phyloP scores from a whole-genome alignment of 2,113 vertebrate genomes.

The Morone saxatilis region DNA sequence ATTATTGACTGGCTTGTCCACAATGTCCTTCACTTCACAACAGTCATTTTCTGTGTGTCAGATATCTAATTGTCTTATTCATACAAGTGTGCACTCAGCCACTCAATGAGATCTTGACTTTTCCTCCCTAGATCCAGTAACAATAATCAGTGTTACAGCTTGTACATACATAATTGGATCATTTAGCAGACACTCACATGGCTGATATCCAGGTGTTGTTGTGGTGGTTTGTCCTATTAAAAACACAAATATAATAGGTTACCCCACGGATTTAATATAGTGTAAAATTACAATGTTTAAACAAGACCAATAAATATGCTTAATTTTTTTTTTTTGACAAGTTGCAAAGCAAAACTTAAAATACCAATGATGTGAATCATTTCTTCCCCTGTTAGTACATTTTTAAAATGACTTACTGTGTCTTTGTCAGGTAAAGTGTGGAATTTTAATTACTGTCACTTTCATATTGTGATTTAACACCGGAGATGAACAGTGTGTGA shows the following conservation, averaged over 20 bases:
- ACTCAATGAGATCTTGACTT: background rate
- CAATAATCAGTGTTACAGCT: background rate
- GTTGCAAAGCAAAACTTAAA: background rate
- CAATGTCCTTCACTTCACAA: background rate
- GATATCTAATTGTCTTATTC: background rate
- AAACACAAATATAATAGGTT: background rate
- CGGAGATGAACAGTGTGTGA: constrained; percentile 2
- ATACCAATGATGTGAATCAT: background rate
- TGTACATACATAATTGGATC: background rate
- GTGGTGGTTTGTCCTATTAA: background rate
- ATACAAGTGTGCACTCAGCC: background rate
- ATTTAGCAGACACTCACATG: background rate
- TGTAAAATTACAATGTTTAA: background rate
- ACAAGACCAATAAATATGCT: background rate
- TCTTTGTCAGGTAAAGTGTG: constrained; percentile 20
- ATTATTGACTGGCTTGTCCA: background rate
- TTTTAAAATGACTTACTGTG: background rate
- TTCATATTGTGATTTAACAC: background rate
- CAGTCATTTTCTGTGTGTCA: background rate
- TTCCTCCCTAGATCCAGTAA: background rate
- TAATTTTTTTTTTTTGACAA: background rate
- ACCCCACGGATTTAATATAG: background rate
- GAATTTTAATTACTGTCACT: constrained; percentile 49
- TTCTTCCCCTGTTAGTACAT: background rate
- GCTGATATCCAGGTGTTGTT: background rate